phyloP scores from a whole-genome alignment of 2,113 vertebrate genomes.

The Sebastes schlegelii region DNA sequence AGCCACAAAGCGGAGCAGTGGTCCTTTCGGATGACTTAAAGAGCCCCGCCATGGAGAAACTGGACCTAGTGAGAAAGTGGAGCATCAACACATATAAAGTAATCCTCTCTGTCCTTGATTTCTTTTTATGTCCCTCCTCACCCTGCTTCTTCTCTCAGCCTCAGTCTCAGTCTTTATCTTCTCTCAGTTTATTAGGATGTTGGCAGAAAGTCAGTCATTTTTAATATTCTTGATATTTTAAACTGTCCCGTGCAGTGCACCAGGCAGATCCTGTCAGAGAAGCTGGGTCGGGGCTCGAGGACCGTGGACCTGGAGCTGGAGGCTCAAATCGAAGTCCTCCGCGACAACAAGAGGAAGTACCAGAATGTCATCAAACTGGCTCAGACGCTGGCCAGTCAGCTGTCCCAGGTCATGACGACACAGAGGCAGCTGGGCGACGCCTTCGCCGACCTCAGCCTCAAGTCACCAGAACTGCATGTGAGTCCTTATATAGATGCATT shows the following conservation, averaged over 20 bases:
- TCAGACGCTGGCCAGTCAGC: constrained; percentile 91
- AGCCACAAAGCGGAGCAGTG: constrained; percentile 88
- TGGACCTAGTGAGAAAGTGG: constrained; percentile 97
- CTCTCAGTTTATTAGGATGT: constrained; percentile 14
- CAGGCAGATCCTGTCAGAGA: constrained; percentile 97
- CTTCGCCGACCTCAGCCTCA: constrained; percentile 97
- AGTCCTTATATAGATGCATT: constrained; percentile 63
- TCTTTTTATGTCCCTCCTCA: constrained; percentile 15
- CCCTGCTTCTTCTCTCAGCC: background rate
- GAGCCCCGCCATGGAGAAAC: constrained; percentile 97
- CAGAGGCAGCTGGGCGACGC: constrained; percentile 96
- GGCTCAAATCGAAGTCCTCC: constrained; percentile 94
- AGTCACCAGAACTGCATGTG: constrained; percentile 96
- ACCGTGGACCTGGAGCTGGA: constrained; percentile 98
- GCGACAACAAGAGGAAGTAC: constrained; percentile 97
- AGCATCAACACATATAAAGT: constrained; percentile 99
- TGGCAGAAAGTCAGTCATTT: constrained; percentile 1
- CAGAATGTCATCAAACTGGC: constrained; percentile 94
- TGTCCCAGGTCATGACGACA: constrained; percentile 95
- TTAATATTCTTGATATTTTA: background rate
- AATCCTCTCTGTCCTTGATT: constrained; percentile 56
- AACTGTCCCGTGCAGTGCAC: constrained; percentile 87
- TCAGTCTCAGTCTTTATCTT: background rate
- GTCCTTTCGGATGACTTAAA: constrained; percentile 94
- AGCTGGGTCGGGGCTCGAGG: constrained; percentile 96